Base-by-base conservation (phyloP, 2,113 vertebrate genomes). In the Rhinogobius similis region DNA sequence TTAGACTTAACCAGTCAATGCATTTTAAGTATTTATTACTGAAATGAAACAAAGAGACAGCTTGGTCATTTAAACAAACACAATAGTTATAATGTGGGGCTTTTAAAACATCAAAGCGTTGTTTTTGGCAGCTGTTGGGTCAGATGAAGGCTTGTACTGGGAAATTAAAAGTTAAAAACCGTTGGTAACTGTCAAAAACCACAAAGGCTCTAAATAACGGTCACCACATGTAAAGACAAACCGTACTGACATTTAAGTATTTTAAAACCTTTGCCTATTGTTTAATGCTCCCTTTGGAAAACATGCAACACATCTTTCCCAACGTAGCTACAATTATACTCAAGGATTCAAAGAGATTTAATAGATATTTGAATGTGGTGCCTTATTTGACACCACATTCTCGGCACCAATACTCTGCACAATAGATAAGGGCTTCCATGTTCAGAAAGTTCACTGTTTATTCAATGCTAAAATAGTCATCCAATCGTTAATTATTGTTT, bases 201-300 rank as follows among this genome's bases (percentile, higher is more conserved):
- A 1, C 48, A 62, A 41, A 67, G 65, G 62, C 27, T 67, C 56
- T 69, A 50, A 75, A 48, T 76, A 82, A 68, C 29, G 48, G 11
- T 72, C 73, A 76, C 67, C 80, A 78, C 68, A 79, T 75, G 82
- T 44, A 12, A 46, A 70, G 68, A 62, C 56, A 66, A 32, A 67
- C 21, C 8, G 66, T 63, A 18, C 44, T 50, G 53, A 62, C 23
- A 2, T 68, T 26, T 7, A 52, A 67, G 66, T 68, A 55, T 68
- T 80, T 66, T 20, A 68, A 61, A 75, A 18, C 21, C 10, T 7
- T 23, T 2, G 56, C 24, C 39, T 29, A 62, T 73, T 78, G 56
- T 61, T 41, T 6, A 20, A 63, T 59, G 38, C 65, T 55, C 20
- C 26, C 53, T 39, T 48, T 73, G 32, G 41, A 36, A 20, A 46